These are phyloP conservation scores for Xenotilapia caudafasciata DNA, from an alignment of 2,113 vertebrate genomes.

Conservation along the genomic window DNA sequence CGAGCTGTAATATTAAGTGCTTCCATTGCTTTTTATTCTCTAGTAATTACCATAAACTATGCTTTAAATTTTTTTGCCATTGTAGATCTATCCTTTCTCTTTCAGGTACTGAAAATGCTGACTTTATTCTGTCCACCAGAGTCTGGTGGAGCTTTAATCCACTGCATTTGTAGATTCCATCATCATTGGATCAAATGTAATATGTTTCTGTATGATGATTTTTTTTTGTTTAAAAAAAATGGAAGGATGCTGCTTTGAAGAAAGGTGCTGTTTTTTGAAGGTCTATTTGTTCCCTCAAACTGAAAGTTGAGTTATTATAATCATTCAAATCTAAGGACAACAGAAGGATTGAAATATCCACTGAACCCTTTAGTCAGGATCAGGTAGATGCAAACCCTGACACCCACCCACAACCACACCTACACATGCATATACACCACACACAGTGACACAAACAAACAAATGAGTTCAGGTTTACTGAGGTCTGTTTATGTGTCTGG, in stretches of 20 bases:
- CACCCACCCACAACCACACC: not conserved
- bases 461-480: not conserved
- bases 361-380: not conserved
- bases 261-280: not conserved
- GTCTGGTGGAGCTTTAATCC: not conserved
- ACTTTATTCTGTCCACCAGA: not conserved
- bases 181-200: not conserved
- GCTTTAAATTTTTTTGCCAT: not conserved
- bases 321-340: not conserved
- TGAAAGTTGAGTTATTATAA: not conserved
- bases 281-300: not conserved
- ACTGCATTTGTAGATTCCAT: not conserved
- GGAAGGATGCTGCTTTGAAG: not conserved
- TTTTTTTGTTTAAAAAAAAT: not conserved
- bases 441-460: not conserved
- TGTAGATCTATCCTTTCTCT: not conserved
- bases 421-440: not conserved
- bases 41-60: not conserved
- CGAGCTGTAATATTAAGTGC: not conserved
- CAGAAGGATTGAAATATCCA: not conserved
- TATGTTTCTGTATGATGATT: not conserved
- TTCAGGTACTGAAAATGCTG: not conserved
- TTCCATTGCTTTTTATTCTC: not conserved
- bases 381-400: not conserved
- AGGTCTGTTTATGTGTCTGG: constrained; percentile 20